Base-by-base conservation (phyloP, 2,797 vertebrate species). In the Bradypus variegatus region DNA sequence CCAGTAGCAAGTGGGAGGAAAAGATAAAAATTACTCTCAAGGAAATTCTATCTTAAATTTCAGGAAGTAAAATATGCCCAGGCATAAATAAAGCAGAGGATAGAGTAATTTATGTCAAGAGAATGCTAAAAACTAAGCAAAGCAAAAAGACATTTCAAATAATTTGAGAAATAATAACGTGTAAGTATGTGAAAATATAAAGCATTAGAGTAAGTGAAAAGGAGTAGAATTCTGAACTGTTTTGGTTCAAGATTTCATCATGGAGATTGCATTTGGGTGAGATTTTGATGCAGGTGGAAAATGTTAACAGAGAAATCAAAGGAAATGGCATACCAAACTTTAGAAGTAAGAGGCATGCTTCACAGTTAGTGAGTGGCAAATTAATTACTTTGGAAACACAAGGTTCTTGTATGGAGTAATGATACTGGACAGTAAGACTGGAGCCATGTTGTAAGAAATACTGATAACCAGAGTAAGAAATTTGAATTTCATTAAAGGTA, bases 111-210 rank as follows among this genome's bases (percentile, higher is more conserved):
- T 79, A 82, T 67, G 18, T 53, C 31, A 70, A 27, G 48, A 41
- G 13, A 38, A 33, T 27, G 12, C 4, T 27, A 21, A 76, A 79
- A 72, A 29, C 8, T 65, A 72, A 86, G 36, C 19, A 70, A 83
- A 79, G 41, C 76, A 64, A 36, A 83, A 89, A 79, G 86, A 60
- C 6, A 18, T 75, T 92, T 88, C 33, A 86, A 88, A 76, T 92
- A 82, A 70, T 82, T 86, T 64, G 29, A 75, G 73, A 72, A 90
- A 67, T 84, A 69, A 41, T 60, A 33, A 76, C 79, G 9, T 72
- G 18, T 38, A 62, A 60, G n/a, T 53, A 8, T 73, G 6, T 80
- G 38, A 72, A 85, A 62, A 85, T 79, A 87, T 58, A 53, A 91
- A 65, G 8, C 13, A 62, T 80, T 83, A 36, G 14, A 58, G 38